Percentiles rank a stretch among this genome's conserved stretches.
phyloP scores from a whole-genome alignment of 2,113 vertebrate genomes.

The Barnardius zonarius region DNA sequence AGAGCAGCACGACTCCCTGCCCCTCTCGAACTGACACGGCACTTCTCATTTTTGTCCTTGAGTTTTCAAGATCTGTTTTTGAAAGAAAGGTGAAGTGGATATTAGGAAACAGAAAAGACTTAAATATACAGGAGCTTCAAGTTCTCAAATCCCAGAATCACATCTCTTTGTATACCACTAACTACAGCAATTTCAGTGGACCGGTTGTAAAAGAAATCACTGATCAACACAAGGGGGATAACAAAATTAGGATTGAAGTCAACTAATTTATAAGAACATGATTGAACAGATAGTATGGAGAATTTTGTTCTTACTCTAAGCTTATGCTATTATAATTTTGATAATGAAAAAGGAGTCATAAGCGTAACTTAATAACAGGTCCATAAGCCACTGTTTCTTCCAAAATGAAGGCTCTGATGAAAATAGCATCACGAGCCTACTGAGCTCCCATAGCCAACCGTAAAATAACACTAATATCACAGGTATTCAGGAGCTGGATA shows the following conservation, averaged over 20 bases:
- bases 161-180: fast-evolving
- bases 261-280: not conserved
- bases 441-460: not conserved
- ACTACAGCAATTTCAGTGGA: fast-evolving
- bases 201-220: not conserved
- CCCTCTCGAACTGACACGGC: conserved; percentile 91
- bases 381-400: not conserved
- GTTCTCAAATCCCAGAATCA: not conserved
- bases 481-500: not conserved
- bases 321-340: not conserved
- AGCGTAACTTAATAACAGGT: not conserved
- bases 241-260: not conserved
- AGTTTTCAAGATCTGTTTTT: conserved; percentile 83
- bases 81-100: not conserved
- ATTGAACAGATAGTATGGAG: not conserved
- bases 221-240: not conserved
- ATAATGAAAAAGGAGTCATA: not conserved
- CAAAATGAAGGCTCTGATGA: not conserved
- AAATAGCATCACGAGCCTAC: not conserved
- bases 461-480: not conserved
- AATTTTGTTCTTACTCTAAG: not conserved
- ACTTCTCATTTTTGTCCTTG: conserved; percentile 83
- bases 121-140: not conserved
- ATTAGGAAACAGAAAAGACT: not conserved
- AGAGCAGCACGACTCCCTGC: conserved; percentile 92